Percentiles rank a stretch among this genome's conserved stretches.
Conservation (phyloP, 2,888 invertebrate species). For the Lithophane leautieri region DNA sequence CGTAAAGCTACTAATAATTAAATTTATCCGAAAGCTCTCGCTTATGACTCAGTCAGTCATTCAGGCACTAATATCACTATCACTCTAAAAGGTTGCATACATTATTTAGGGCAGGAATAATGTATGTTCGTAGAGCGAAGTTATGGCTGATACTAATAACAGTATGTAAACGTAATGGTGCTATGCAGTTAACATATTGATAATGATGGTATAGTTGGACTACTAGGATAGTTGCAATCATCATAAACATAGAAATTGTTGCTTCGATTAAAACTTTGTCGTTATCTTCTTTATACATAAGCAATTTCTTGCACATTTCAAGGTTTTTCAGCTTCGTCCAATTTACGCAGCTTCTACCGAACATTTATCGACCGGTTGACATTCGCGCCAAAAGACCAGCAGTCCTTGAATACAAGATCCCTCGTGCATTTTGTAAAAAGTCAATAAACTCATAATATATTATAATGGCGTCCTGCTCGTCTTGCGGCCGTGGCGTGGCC, state of each 20-base stretch:
- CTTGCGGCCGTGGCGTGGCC: constrained; percentile 5
- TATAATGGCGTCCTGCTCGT: constrained; percentile 9
- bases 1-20: constrained; percentile 35
- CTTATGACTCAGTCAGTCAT: constrained; percentile 2
- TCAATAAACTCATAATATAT: constrained; percentile 16
- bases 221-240: neutral
- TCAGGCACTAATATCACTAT: constrained; percentile 8
- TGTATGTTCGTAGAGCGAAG: constrained; percentile 10
- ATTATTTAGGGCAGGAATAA: constrained; percentile 44
- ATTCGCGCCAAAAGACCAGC: neutral
- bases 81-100: constrained; percentile 44
- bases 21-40: constrained; percentile 21
- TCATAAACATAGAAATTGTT: neutral
- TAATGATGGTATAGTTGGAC: constrained; percentile 1
- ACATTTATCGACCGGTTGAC: neutral
- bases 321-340: neutral
- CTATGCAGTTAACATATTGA: neutral
- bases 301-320: neutral
- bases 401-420: neutral
- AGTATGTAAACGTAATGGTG: constrained; percentile 14
- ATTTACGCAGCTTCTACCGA: neutral
- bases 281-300: too few species aligned
- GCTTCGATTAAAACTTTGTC: neutral
- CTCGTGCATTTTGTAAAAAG: neutral
- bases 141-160: constrained; percentile 14